Evolutionary conservation across 2,888 invertebrate genomes (phyloP).

Genomic region (Muscina levida): DNA sequence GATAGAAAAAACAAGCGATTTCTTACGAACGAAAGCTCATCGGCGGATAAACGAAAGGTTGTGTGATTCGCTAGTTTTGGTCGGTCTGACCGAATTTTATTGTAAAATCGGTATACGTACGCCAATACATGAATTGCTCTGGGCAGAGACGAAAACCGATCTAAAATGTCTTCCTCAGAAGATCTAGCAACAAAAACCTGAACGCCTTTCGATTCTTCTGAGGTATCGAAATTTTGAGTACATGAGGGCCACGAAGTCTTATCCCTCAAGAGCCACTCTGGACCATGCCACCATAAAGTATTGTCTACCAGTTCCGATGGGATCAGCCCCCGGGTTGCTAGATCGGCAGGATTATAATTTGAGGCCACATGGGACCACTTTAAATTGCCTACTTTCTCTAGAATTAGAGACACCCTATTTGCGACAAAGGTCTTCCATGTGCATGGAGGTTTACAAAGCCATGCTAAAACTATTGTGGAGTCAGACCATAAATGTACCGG

Average conservation of each 20-base stretch:
- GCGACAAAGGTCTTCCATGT: not conserved
- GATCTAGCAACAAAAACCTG: not conserved
- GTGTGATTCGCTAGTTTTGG: not conserved
- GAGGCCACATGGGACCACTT: not conserved
- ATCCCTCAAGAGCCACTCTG: not conserved
- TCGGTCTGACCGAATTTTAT: not conserved
- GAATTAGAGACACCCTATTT: not conserved
- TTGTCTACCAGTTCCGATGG: not conserved
- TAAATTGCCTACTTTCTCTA: not conserved
- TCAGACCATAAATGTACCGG: not conserved
- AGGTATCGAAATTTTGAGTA: not conserved
- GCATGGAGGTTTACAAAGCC: not conserved
- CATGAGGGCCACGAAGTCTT: not conserved
- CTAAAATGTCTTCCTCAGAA: not conserved
- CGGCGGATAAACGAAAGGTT: not conserved
- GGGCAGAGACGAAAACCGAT: not conserved
- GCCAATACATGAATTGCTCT: not conserved
- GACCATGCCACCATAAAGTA: conserved; percentile 13
- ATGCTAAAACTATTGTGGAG: not conserved
- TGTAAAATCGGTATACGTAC: not conserved
- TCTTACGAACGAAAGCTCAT: not conserved
- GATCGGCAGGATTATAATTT: not conserved
- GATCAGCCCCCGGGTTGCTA: too few relatives aligned
- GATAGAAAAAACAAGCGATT: not conserved
- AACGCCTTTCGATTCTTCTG: not conserved